phyloP scores from a whole-genome alignment of 2,888 invertebrate genomes.

The Lepidochitona cinerea region DNA sequence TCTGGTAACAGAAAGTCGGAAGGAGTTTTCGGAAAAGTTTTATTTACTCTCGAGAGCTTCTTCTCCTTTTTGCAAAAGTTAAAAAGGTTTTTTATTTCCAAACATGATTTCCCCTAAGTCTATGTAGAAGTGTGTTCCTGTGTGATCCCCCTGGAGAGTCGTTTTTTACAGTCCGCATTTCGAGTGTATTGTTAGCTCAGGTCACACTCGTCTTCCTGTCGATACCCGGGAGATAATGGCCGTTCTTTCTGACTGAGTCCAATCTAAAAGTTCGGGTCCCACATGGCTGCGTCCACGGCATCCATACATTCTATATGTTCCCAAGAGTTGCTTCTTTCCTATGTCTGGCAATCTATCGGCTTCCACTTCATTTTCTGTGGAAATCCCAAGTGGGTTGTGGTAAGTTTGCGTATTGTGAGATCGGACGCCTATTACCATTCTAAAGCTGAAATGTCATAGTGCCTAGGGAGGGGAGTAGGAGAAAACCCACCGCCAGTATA shows the following conservation, averaged over 20 bases:
- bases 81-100: too few species aligned
- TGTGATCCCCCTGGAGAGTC: too few species aligned
- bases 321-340: background rate
- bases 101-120: too few species aligned
- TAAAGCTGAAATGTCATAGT: background rate
- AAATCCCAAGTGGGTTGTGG: background rate
- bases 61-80: too few species aligned
- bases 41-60: too few species aligned
- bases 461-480: background rate
- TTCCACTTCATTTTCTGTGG: background rate
- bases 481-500: background rate
- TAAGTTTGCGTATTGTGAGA: background rate
- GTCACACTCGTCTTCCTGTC: too few species aligned
- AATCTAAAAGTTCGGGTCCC: background rate
- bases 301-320: background rate
- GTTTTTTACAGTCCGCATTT: too few species aligned
- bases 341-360: background rate
- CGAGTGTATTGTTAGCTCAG: too few species aligned
- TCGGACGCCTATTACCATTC: conserved; percentile 3
- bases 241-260: background rate
- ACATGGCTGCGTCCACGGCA: background rate
- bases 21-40: too few species aligned
- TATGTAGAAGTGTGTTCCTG: too few species aligned
- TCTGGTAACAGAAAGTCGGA: too few species aligned
- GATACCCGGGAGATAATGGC: too few species aligned